These are phyloP conservation scores for Ephestia elutella DNA, from an alignment of 1,140 invertebrate genomes.

Conservation along the genomic window DNA sequence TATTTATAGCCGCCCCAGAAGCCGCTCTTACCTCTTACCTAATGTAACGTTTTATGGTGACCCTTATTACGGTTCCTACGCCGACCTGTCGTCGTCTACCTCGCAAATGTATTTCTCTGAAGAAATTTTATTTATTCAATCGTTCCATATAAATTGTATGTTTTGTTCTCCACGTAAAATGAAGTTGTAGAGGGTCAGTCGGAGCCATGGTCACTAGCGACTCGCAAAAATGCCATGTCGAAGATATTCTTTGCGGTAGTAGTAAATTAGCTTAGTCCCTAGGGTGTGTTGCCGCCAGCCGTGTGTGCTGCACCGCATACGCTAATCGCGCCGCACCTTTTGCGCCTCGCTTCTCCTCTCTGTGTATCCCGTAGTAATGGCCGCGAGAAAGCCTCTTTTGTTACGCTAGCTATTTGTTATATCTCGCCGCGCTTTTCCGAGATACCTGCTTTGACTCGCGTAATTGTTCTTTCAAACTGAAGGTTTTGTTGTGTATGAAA, in stretches of 20 bases:
- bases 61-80: constrained; percentile 66
- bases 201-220: constrained; percentile 37
- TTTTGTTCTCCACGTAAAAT: constrained; percentile 25
- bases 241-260: constrained; percentile 73
- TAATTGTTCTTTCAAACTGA: constrained; percentile 71
- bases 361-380: constrained; percentile 63
- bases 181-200: constrained; percentile 8
- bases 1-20: constrained; percentile 72
- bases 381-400: constrained; percentile 71
- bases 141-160: constrained; percentile 23
- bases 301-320: constrained; percentile 60
- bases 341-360: constrained; percentile 54
- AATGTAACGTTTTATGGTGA: constrained; percentile 72
- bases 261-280: constrained; percentile 64
- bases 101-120: constrained; percentile 20
- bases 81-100: constrained; percentile 32
- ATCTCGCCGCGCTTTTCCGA: constrained; percentile 59
- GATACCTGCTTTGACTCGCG: constrained; percentile 67
- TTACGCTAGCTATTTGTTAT: constrained; percentile 67
- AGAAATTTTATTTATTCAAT: constrained; percentile 46
- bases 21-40: constrained; percentile 69
- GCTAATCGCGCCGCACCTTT: constrained; percentile 64
- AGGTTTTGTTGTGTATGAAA: constrained; percentile 64
- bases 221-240: constrained; percentile 49
- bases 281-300: constrained; percentile 44